A percentile compares a stretch with the other conserved stretches of the same genome.
Evolutionary conservation across 2,797 vertebrate species (phyloP).

Genomic region (Pitangus sulphuratus): DNA sequence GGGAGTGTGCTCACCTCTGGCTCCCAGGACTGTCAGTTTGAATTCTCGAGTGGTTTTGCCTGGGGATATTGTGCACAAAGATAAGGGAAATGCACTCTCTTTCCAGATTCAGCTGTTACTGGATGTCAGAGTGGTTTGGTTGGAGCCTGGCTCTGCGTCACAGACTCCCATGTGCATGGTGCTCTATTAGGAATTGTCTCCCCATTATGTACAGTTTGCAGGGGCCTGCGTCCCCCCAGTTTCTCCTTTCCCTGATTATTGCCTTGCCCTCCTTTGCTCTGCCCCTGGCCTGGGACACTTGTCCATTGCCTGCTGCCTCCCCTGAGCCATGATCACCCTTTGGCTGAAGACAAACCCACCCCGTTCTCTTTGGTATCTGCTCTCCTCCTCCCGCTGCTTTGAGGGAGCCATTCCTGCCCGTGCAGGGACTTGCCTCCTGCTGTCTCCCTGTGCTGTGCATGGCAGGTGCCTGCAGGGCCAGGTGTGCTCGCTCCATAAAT

Average conservation of each 20-base stretch:
- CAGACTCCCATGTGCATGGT: accelerated
- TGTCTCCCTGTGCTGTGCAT: accelerated
- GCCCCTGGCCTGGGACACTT: neutral
- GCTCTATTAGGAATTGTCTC: accelerated
- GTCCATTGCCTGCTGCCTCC: neutral
- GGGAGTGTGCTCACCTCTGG: neutral
- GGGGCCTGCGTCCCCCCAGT: accelerated
- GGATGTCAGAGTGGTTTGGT: neutral
- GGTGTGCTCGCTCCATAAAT: neutral
- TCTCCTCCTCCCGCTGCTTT: neutral
- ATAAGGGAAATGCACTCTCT: neutral
- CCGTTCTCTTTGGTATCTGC: neutral
- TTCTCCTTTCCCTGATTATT: neutral
- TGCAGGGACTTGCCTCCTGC: neutral
- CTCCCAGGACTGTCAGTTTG: neutral
- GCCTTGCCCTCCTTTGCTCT: neutral
- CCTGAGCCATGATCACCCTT: accelerated
- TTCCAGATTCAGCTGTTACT: neutral
- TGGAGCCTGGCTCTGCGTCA: neutral
- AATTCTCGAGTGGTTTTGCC: neutral
- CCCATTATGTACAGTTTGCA: accelerated
- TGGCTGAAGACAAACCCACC: accelerated
- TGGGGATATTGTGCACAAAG: neutral
- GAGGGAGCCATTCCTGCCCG: neutral
- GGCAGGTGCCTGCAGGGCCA: neutral